Base-by-base conservation (phyloP, 2,113 vertebrate species). In the Acanthisitta chloris region DNA sequence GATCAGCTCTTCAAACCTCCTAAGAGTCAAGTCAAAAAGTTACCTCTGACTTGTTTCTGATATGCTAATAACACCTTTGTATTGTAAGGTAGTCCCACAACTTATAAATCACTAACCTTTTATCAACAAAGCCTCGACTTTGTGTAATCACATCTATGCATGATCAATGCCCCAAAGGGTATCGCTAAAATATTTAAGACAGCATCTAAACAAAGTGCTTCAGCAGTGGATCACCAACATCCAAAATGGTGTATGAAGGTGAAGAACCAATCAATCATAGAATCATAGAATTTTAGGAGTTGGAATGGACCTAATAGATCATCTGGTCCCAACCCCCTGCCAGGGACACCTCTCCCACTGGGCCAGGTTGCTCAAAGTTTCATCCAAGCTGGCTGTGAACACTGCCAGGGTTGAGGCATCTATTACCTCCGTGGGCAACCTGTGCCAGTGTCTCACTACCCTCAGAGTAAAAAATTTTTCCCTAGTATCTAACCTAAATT, bases 151-250 rank as follows among this genome's bases (percentile, higher is more conserved):
- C 46, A 42, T 16, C 36, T 23, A 2, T 1, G 15, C 26, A 0
- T 33, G 64, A 70, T 62, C 64, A 85, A 62, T 26, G 36, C 51
- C 49, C 58, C 10, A 2, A 16, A 61, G 55, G 29, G 49, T 9
- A 38, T 28, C 34, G 5, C 31, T 26, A 1, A 36, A 26, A 26
- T 54, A 25, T 31, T 33, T 49, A 5, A 45, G 43, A 14, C 18
- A 7, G 40, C 64, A 17, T 11, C 3, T 17, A 66, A 57, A 33
- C 49, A 4, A 49, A 67, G 45, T 0, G 5, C 25, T n/a, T 40
- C 23, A 5, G 43, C n/a, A 6, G 17, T 5, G 34, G 8, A 9
- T 69, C 42, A 0, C 52, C 26, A 6, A 23, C 6, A 0, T 16
- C 20, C 26, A 5, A 20, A 54, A 19, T 2, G n/a, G 24, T 26